Percentiles rank a stretch among this genome's conserved stretches.
phyloP scores from a whole-genome alignment of 2,888 invertebrate species.

The Athalia circularis region DNA sequence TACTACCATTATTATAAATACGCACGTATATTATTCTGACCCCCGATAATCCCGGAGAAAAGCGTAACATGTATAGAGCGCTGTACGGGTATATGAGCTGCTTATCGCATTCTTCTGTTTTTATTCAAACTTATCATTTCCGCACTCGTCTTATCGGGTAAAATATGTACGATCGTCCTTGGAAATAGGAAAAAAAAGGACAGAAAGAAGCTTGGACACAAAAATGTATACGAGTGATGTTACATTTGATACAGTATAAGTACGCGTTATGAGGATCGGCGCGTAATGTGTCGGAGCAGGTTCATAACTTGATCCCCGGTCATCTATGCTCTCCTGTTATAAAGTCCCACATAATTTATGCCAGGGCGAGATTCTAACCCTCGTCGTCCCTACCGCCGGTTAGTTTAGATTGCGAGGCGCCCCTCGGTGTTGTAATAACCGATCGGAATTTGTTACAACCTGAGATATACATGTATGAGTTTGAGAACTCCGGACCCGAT shows the following conservation, averaged over 20 bases:
- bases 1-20: neutral
- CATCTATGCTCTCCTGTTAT: constrained; percentile 37
- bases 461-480: constrained; percentile 16
- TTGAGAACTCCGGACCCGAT: neutral
- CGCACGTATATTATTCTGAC: constrained; percentile 38
- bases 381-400: neutral
- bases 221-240: neutral
- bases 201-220: neutral
- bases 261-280: too few relatives aligned
- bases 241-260: too few relatives aligned
- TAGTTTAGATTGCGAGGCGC: constrained; percentile 34
- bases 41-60: constrained; percentile 28
- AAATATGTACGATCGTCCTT: too few relatives aligned
- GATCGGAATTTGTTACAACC: constrained; percentile 43
- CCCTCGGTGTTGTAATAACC: constrained; percentile 38
- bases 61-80: neutral
- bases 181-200: neutral
- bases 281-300: neutral
- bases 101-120: neutral
- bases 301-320: constrained; percentile 29
- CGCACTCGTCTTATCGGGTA: neutral
- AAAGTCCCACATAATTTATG: constrained; percentile 43
- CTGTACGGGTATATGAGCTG: neutral
- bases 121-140: neutral
- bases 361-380: constrained; percentile 37